Conservation (phyloP, 2,113 vertebrate species). For the Gila orcuttii region DNA sequence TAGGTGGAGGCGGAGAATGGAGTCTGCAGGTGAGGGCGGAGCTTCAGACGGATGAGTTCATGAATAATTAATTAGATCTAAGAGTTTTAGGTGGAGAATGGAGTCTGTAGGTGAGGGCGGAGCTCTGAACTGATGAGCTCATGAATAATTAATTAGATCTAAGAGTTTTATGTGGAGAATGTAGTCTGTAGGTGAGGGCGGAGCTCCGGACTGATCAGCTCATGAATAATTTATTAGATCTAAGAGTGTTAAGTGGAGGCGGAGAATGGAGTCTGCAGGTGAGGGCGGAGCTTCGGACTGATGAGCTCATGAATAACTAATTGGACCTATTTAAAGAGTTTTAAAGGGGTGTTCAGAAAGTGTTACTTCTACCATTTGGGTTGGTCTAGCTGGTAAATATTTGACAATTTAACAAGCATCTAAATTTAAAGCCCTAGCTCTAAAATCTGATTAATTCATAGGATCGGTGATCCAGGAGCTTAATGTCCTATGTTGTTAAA, state of each 20-base stretch:
- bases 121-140: neutral
- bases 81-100: neutral
- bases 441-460: conserved; percentile 2
- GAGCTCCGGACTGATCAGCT: neutral
- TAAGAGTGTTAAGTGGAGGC: neutral
- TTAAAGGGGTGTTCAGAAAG: neutral
- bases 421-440: neutral
- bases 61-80: no score
- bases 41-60: no score
- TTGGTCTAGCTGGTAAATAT: neutral
- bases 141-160: neutral
- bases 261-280: neutral
- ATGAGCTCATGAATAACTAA: neutral
- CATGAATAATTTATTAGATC: neutral
- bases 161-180: neutral
- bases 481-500: neutral
- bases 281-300: neutral
- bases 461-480: neutral
- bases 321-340: neutral
- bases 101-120: neutral
- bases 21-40: no score
- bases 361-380: neutral
- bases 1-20: no score
- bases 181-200: neutral
- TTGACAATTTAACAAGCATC: neutral